Base-by-base conservation (phyloP, 1,140 invertebrate species). In the Drosophila pseudoobscura region DNA sequence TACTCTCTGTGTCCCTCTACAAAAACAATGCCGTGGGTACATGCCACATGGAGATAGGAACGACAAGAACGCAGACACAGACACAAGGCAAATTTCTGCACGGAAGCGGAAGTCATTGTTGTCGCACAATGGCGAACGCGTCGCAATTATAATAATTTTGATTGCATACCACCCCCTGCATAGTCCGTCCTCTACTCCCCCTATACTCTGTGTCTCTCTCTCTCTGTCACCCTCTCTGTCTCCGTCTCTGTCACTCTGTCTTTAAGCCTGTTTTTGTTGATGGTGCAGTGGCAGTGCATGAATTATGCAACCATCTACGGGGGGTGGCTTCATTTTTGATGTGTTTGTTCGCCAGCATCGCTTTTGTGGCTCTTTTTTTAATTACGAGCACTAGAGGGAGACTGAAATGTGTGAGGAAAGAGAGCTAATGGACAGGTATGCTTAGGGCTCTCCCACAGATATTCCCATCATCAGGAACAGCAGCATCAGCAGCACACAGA, bases 61-160 rank as follows among this genome's bases (percentile, higher is more conserved):
- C 26, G 50, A 51, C 50, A 55, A 35, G 20, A 13, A 9, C 31
- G 20, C 24, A 26, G 24, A 26, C 24, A 26, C 24, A 26, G 49
- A 66, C 72, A 78, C 73, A 63, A 63, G 75, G 78, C 60, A 62
- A 89, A 89, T 89, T 85, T 82, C 76, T 77, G 80, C 85, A 76
- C 87, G 87, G 87, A 89, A 89, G 87, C 87, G 87, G 87, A 89
- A 89, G 87, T 90, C 87, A 89, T 89, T 89, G 87, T 89, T 89
- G 80, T 80, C 85, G 80, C 78, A 89, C 87, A 89, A 89, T 89
- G 87, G 87, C 78, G 80, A 89, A 87, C 80, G 87, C 80, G 68
- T 87, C 80, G 87, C 78, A 89, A 89, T 89, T 89, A 89, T 89
- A 89, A 89, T 89, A 89, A 89, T 89, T 89, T 89, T 89, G 87